Percentiles rank a stretch among this genome's conserved stretches.
phyloP scores from a whole-genome alignment of 1,140 invertebrate genomes.

The Orchesella cincta region DNA sequence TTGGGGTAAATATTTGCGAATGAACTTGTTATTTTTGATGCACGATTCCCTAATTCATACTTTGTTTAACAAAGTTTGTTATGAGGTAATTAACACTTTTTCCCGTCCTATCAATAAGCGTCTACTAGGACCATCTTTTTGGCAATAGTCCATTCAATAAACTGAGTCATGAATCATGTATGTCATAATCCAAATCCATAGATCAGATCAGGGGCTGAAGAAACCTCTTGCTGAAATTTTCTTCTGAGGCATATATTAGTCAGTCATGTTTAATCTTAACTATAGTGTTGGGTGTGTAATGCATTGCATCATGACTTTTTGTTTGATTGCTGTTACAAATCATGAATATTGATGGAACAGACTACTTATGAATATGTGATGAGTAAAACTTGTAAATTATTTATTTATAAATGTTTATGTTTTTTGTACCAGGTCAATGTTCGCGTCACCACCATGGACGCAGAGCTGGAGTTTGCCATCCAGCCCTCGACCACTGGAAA shows the following conservation, averaged over 20 bases:
- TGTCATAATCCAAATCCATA: too few relatives aligned
- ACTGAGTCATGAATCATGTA: too few relatives aligned
- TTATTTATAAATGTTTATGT: slow-evolving; percentile 29
- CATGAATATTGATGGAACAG: not conserved
- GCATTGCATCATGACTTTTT: not conserved
- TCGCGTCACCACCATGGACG: slow-evolving; percentile 99
- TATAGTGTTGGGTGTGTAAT: not conserved
- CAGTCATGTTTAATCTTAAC: not conserved
- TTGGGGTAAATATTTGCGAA: too few relatives aligned
- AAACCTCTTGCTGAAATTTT: too few relatives aligned
- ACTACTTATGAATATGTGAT: not conserved
- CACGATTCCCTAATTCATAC: too few relatives aligned
- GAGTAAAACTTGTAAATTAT: not conserved
- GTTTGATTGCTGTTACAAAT: not conserved
- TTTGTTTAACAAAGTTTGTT: too few relatives aligned
- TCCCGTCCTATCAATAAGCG: too few relatives aligned
- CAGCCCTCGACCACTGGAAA: slow-evolving; percentile 99
- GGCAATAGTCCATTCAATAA: too few relatives aligned
- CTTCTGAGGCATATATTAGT: not conserved
- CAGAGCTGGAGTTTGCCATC: slow-evolving; percentile 99
- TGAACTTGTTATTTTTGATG: too few relatives aligned
- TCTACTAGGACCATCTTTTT: too few relatives aligned
- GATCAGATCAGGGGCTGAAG: too few relatives aligned
- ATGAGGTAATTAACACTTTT: too few relatives aligned
- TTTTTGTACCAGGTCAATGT: slow-evolving; percentile 81